These are phyloP conservation scores for Misgurnus anguillicaudatus DNA, from an alignment of 2,113 vertebrate genomes.

Conservation along the genomic window DNA sequence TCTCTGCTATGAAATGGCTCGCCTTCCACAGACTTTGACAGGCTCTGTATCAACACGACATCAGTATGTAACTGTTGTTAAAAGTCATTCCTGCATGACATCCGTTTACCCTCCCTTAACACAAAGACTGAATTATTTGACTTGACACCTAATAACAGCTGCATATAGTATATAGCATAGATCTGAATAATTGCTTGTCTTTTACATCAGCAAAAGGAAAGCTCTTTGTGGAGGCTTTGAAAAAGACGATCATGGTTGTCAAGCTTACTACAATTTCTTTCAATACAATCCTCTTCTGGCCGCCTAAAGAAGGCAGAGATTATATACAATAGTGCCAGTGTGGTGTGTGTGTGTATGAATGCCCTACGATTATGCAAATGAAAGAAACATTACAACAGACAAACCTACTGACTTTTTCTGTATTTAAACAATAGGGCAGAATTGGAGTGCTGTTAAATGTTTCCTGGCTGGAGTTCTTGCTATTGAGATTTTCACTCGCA, in stretches of 20 bases:
- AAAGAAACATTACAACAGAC: not conserved
- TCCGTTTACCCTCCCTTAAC: not conserved
- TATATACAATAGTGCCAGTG: not conserved
- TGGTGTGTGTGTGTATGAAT: not conserved
- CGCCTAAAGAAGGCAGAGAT: slow-evolving; percentile 20
- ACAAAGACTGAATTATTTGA: not conserved
- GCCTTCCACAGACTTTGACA: too few relatives aligned
- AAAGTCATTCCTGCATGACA: not conserved
- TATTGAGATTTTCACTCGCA: too few relatives aligned
- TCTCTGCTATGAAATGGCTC: not conserved
- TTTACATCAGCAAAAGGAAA: not conserved
- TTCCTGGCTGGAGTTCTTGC: not conserved
- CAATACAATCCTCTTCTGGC: not conserved
- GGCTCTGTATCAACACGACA: not conserved
- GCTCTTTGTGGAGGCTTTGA: slow-evolving; percentile 11
- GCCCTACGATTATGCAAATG: not conserved
- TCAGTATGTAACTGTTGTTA: not conserved
- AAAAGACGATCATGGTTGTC: not conserved
- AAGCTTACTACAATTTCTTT: not conserved
- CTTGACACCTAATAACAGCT: not conserved
- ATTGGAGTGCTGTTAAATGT: not conserved
- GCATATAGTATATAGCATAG: too few relatives aligned
- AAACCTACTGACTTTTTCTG: not conserved
- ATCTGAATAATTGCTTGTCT: not conserved
- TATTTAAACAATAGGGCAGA: not conserved